Evolutionary conservation across 35 echinoderm and acorn worm genomes (phyloP).

Genomic region (Eucidaris tribuloides): DNA sequence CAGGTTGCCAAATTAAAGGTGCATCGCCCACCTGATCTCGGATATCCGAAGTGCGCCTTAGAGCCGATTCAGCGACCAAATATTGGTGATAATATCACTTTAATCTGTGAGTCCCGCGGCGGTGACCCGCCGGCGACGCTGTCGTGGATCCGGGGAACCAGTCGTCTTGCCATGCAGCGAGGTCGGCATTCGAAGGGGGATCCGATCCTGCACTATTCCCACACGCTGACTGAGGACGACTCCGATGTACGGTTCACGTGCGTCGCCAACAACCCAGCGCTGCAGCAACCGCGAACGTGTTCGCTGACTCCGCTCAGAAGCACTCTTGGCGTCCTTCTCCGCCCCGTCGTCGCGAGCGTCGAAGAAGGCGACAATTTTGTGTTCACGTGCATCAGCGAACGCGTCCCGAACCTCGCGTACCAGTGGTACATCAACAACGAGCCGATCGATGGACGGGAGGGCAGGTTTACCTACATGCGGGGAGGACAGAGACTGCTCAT

Average conservation of each 20-base stretch:
- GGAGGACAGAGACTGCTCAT: conserved; percentile 32
- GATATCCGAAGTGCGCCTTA: conserved; percentile 48
- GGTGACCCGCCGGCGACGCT: conserved; percentile 67
- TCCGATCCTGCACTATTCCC: conserved; percentile 21
- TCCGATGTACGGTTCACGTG: conserved; percentile 58
- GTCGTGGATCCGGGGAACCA: conserved; percentile 47
- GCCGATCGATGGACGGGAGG: conserved; percentile 23
- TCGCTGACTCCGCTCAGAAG: conserved; percentile 67
- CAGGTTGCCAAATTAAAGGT: conserved; percentile 45
- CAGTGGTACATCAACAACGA: conserved; percentile 64
- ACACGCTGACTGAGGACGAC: conserved; percentile 44
- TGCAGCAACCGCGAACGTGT: conserved; percentile 49
- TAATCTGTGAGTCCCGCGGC: conserved; percentile 64
- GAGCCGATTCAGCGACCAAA: conserved; percentile 12
- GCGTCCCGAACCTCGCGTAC: conserved; percentile 42
- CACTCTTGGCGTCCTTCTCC: conserved; percentile 36
- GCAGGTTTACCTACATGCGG: neutral
- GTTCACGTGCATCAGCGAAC: conserved; percentile 61
- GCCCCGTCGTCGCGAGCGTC: conserved; percentile 36
- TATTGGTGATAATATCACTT: conserved; percentile 59
- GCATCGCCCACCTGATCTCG: conserved; percentile 38
- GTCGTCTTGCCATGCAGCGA: neutral
- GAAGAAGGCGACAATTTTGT: conserved; percentile 10
- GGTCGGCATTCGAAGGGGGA: conserved; percentile 6
- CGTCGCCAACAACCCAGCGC: conserved; percentile 50